Base-by-base conservation (phyloP, 1,140 invertebrate species). In the Armadillidium nasatum region DNA sequence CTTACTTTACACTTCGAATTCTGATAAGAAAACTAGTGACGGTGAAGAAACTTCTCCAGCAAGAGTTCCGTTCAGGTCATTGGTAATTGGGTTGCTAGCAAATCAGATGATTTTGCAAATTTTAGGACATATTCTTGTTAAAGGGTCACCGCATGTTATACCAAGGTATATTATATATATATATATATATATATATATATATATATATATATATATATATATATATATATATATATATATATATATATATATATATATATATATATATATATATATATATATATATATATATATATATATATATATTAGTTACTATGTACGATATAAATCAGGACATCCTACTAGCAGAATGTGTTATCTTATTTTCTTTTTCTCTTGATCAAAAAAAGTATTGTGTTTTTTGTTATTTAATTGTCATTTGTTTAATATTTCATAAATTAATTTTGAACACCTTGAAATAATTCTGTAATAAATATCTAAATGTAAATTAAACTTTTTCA, bases 91-190 rank as follows among this genome's bases (percentile, higher is more conserved):
- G 10, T 87, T 97, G 45, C 83, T 96, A 70, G 93, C 94, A 19
- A 94, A 96, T 84, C 94, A 96, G 85, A 93, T 97, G 87, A 85
- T 96, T 68, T 87, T 96, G 33, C 94, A 96, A 85, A 93, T 94
- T 74, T 90, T 97, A 70, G 94, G 93, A 7, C 93, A 90, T 82
- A 85, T 96, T 44, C 85, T 97, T 6, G 87, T 97, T 70, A 90
- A 92, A 66, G 89, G 89, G 7, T 84, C 86, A 7, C 83, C 83
- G 19, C 85, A 87, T 45, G 84, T 87, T 10, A 85, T 88, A 68
- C 86, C 88, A 13, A 89, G 87, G 88, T 89, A 82, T 46, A 78
- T 78, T 11, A 70, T 21, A 21, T 70, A 21, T n/a, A 33, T 33
- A 33, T 33, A 33, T 33, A 60, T 15, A 21, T 60, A 60, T 60